These are phyloP conservation scores for Micoletzkya japonica DNA, from an alignment of 2,888 invertebrate species.

Conservation along the genomic window DNA sequence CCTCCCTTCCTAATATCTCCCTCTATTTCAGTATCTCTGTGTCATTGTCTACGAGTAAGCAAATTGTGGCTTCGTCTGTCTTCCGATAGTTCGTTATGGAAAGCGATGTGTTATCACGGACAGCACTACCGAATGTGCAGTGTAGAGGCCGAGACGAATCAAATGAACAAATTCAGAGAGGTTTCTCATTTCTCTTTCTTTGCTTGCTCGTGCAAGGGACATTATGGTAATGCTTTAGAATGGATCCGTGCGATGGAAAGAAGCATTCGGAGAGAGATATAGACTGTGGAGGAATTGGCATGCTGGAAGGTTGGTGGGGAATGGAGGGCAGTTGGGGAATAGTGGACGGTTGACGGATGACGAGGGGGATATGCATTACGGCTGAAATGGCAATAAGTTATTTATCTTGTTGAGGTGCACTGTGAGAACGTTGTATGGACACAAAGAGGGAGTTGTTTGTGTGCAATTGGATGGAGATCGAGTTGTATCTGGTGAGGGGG, in stretches of 20 bases:
- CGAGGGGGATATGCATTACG: not conserved
- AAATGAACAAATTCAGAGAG: constrained; percentile 26
- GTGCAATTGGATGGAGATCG: constrained; percentile 69
- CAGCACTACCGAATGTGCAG: constrained; percentile 33
- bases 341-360: not conserved
- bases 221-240: not conserved
- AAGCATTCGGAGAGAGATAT: constrained; percentile 68
- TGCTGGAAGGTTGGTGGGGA: constrained; percentile 62
- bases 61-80: constrained; percentile 27
- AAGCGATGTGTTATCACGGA: constrained; percentile 28
- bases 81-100: constrained; percentile 30
- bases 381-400: no score
- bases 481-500: constrained; percentile 66
- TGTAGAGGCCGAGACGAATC: constrained; percentile 29
- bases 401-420: constrained; percentile 63
- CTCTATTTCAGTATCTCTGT: constrained; percentile 30
- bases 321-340: no score
- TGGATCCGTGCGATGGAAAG: constrained; percentile 65
- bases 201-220: not conserved
- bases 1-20: not conserved
- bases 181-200: not conserved
- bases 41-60: constrained; percentile 32
- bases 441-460: constrained; percentile 69
- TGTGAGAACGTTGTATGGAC: constrained; percentile 69
- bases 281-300: constrained; percentile 68